Base-by-base conservation (phyloP, 2,888 invertebrate species). In the Rhodophaea formosa region DNA sequence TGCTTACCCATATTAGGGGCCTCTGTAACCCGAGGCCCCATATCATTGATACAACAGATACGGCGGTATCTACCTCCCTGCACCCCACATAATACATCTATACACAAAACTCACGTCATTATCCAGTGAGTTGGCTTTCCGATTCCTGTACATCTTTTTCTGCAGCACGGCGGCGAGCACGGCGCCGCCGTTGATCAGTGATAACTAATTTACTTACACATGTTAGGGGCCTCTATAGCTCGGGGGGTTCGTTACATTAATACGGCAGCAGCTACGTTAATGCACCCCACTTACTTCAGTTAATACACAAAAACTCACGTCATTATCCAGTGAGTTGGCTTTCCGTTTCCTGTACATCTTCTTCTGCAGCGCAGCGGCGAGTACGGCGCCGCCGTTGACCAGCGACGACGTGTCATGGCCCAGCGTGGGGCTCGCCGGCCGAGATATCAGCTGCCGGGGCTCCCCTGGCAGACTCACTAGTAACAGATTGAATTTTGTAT, bases 321-420 rank as follows among this genome's bases (percentile, higher is more conserved):
- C 92, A 69, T 77, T 85, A 52, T 92, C 92, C 55, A 88, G 60
- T 2, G 89, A 88, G 35, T 92, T 92, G 5, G 94, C 94, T 83
- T 97, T 97, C 68, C 97, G 90, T 82, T 97, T 97, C 61, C 97
- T 93, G 70, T 94, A 95, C 75, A 96, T 96, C 80, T 96, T 96
- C 84, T 97, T 97, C 78, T 97, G 97, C 60, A 97, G 80, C 0
- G 96, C 96, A 0, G 97, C 96, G 0, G 95, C 95, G 8, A 96
- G 83, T 0, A 95, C 95, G 0, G 96, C 96, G 51, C 95, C 95
- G 7, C 97, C 97, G 78, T 96, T 97, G 30, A 97, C 94, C 59
- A 96, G 92, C 0, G 86, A 82, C 0, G 87, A 69, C 0, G 87
- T 71, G 32, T 88, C 90, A 54, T 75, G 75, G 30, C 67, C 74